Conservation (phyloP, 2,113 vertebrate species). For the Cinclus mexicanus region DNA sequence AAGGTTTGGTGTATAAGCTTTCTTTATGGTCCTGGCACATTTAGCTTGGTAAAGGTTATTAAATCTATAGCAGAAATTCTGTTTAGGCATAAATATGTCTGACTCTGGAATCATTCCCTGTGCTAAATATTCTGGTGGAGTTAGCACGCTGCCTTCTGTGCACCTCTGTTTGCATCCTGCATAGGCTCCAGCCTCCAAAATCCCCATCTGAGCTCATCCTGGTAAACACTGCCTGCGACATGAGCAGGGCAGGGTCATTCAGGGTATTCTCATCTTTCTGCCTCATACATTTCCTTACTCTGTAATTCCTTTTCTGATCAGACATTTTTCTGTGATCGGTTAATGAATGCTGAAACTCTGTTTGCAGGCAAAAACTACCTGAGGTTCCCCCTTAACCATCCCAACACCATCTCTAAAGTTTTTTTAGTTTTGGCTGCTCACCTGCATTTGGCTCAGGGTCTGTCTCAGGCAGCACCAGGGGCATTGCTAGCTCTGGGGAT, state of each 20-base stretch:
- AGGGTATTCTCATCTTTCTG: neutral
- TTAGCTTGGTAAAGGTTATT: neutral
- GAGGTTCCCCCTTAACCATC: neutral
- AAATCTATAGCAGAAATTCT: neutral
- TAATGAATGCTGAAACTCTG: neutral
- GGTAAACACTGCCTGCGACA: neutral
- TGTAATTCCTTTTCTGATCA: neutral
- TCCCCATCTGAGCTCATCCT: neutral
- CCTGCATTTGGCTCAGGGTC: neutral
- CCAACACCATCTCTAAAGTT: neutral
- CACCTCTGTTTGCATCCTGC: neutral
- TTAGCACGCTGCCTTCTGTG: neutral
- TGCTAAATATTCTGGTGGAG: neutral
- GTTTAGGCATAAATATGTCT: neutral
- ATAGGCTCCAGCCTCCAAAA: neutral
- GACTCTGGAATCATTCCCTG: neutral
- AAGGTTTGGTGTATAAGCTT: neutral
- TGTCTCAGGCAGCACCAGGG: neutral
- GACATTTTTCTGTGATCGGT: neutral
- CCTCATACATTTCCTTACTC: neutral
- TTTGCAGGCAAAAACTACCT: neutral
- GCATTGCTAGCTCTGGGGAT: neutral
- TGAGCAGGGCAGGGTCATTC: accelerated
- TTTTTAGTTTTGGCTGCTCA: neutral
- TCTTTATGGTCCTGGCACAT: neutral